These are phyloP conservation scores for Ernsta delagoae DNA, from an alignment of 2,888 invertebrate genomes.

Conservation along the genomic window DNA sequence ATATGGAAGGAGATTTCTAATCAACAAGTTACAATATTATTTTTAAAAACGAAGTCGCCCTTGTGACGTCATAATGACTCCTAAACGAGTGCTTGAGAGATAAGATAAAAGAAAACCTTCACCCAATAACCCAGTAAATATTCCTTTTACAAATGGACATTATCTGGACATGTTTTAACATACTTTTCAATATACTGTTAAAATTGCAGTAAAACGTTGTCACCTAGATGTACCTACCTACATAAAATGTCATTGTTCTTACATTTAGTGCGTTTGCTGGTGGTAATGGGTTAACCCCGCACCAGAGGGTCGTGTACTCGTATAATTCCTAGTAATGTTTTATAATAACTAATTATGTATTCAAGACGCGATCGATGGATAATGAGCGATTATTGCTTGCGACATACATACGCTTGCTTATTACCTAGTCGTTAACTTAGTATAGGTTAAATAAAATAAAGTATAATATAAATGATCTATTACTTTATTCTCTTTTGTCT, in stretches of 20 bases:
- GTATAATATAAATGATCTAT: too few species aligned
- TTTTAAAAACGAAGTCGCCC: background rate
- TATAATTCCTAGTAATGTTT: too few species aligned
- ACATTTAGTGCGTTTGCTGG: too few species aligned
- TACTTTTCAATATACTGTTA: background rate
- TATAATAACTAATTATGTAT: background rate
- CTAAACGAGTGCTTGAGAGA: constrained; percentile 42
- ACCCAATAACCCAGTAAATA: constrained; percentile 57
- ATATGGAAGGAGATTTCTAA: too few species aligned
- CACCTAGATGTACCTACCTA: too few species aligned
- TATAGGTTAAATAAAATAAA: too few species aligned
- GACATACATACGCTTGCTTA: background rate
- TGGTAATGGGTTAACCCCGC: too few species aligned
- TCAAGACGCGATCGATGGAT: background rate
- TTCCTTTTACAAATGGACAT: constrained; percentile 16
- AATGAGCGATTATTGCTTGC: background rate
- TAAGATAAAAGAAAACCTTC: constrained; percentile 63
- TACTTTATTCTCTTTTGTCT: too few species aligned
- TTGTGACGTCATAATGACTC: constrained; percentile 7
- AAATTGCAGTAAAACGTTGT: too few species aligned
- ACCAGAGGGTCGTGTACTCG: too few species aligned
- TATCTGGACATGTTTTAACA: constrained; percentile 17
- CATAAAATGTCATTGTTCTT: too few species aligned
- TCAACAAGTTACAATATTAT: too few species aligned
- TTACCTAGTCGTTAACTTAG: background rate